Conservation (phyloP, 2,113 vertebrate species). For the Alligator sinensis region DNA sequence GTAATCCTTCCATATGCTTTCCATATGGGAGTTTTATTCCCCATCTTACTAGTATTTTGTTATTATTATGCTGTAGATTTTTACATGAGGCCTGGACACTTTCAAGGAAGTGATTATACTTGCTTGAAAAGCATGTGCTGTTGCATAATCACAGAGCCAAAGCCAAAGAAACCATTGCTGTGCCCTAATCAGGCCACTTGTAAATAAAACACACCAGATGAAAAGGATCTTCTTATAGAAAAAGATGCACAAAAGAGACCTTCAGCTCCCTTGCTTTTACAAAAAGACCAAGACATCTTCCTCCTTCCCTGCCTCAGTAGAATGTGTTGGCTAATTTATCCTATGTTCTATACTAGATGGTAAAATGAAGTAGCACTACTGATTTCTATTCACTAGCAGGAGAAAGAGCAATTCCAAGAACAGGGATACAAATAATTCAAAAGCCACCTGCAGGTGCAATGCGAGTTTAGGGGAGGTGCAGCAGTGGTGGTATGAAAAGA, state of each 20-base stretch:
- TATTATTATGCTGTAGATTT: slow-evolving; percentile 44
- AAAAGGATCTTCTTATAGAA: slow-evolving; percentile 11
- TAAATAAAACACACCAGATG: slow-evolving; percentile 45
- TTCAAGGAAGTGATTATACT: slow-evolving; percentile 64
- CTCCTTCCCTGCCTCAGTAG: not conserved
- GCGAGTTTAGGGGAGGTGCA: not conserved
- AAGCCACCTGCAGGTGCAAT: not conserved
- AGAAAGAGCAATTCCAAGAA: slow-evolving; percentile 44
- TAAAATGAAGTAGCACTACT: slow-evolving; percentile 45
- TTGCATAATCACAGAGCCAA: slow-evolving; percentile 65
- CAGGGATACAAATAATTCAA: slow-evolving; percentile 57
- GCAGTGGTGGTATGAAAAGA: slow-evolving; percentile 2
- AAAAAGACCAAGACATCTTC: not conserved
- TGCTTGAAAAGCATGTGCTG: slow-evolving; percentile 42
- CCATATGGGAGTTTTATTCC: slow-evolving; percentile 29
- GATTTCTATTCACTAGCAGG: slow-evolving; percentile 57
- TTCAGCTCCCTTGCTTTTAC: not conserved
- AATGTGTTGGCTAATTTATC: slow-evolving; percentile 53
- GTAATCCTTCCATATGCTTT: not conserved
- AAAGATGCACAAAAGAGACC: not conserved
- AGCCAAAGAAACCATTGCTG: slow-evolving; percentile 61
- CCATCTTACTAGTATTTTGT: not conserved
- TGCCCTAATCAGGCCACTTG: slow-evolving; percentile 20
- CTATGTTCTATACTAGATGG: slow-evolving; percentile 37
- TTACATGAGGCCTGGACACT: slow-evolving; percentile 35